These are phyloP conservation scores for Empis livida DNA, from an alignment of 2,888 invertebrate genomes.

Conservation along the genomic window DNA sequence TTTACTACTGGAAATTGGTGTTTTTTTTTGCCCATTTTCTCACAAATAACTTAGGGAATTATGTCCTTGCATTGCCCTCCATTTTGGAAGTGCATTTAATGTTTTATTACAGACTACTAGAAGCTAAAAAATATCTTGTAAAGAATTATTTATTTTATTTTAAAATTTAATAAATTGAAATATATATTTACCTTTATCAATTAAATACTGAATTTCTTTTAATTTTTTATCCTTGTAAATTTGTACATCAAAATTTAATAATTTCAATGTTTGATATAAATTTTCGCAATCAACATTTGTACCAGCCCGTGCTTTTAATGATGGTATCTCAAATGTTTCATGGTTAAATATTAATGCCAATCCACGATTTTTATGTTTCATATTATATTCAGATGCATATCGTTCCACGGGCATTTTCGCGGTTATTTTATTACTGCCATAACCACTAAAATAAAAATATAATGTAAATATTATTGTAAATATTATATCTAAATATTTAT, in stretches of 20 bases:
- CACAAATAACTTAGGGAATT: too few species aligned
- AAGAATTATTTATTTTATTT: too few species aligned
- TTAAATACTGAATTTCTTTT: constrained; percentile 50
- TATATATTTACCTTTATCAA: constrained; percentile 37
- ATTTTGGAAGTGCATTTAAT: too few species aligned
- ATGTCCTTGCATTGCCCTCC: too few species aligned
- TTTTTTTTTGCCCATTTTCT: too few species aligned
- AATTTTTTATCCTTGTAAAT: constrained; percentile 57
- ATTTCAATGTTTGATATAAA: constrained; percentile 48
- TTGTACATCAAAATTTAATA: constrained; percentile 58
- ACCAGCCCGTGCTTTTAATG: constrained; percentile 60
- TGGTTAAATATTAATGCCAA: constrained; percentile 84
- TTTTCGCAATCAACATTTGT: constrained; percentile 77
- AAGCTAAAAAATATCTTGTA: too few species aligned
- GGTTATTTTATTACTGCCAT: constrained; percentile 25
- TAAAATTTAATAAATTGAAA: too few species aligned
- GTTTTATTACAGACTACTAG: too few species aligned
- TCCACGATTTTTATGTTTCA: constrained; percentile 72
- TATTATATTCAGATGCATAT: constrained; percentile 68
- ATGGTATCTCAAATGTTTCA: constrained; percentile 61
- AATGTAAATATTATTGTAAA: too few species aligned
- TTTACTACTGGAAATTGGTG: too few species aligned
- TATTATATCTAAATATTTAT: too few species aligned
- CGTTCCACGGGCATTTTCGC: constrained; percentile 52
- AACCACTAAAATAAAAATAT: neutral